Evolutionary conservation across 2,888 invertebrate species (phyloP).

Genomic region (Cecidostiba fungosa): DNA sequence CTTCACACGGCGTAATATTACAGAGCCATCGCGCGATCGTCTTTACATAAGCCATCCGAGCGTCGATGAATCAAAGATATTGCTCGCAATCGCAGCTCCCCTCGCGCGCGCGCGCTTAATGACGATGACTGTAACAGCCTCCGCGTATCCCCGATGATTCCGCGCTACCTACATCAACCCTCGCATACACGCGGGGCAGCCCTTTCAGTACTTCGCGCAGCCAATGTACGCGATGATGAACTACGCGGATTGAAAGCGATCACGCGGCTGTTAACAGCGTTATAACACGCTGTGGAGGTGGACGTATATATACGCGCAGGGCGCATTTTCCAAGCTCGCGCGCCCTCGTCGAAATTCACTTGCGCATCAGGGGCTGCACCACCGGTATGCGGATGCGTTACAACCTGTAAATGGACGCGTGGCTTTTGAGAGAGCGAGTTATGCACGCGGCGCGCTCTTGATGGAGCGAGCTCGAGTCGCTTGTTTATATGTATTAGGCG

Average conservation of each 20-base stretch:
- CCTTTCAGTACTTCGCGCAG: conserved; percentile 37
- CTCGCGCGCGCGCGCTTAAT: conserved; percentile 51
- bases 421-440: conserved; percentile 25
- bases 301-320: background rate
- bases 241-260: conserved; percentile 79
- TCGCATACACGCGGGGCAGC: background rate
- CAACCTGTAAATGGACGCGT: conserved; percentile 58
- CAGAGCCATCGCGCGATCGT: conserved; percentile 36
- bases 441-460: conserved; percentile 31
- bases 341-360: conserved; percentile 29
- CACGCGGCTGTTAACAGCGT: conserved; percentile 78
- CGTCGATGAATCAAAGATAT: conserved; percentile 65
- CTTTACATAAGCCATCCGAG: conserved; percentile 53
- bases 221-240: conserved; percentile 77
- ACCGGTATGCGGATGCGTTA: conserved; percentile 29
- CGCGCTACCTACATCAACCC: background rate
- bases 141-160: conserved; percentile 33
- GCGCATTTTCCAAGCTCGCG: conserved; percentile 29
- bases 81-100: conserved; percentile 41
- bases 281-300: conserved; percentile 69
- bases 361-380: background rate
- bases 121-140: conserved; percentile 57
- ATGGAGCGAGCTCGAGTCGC: background rate
- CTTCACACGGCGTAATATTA: background rate
- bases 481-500: conserved; percentile 12